Base-by-base conservation (phyloP, 1,140 invertebrate species). In the Drosophila simulans region DNA sequence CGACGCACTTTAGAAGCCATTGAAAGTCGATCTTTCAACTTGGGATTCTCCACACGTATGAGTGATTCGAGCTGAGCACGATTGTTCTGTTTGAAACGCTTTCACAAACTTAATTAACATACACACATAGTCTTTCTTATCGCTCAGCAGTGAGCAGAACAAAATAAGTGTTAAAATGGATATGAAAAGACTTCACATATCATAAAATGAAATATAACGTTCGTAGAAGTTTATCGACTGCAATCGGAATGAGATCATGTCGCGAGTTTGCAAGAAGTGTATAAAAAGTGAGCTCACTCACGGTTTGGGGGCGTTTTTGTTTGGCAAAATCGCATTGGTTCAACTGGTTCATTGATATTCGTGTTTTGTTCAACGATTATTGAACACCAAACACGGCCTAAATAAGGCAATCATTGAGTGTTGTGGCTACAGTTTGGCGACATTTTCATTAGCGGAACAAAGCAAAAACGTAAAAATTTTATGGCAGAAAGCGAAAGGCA, bases 401-500 rank as follows among this genome's bases (percentile, higher is more conserved):
- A 60, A 78, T 88, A 83, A 62, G 83, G 83, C 70, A 88, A 76
- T 71, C 68, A 70, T 13, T 39, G 8, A 39, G 3, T 70, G 1
- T 45, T 45, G 65, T 69, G 68, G 83, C 65, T 74, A 66, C 53
- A 75, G 71, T 80, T 77, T 48, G 77, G 82, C 75, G 82, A 86
- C 82, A 86, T 88, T 88, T 86, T 88, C 75, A 88, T 86, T 86
- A 86, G 80, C 60, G 65, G 25, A 70, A 49, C 43, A 56, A 70
- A 70, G 43, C 42, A 37, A 25, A 65, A 69, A 69, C 37, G 57
- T 65, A 58, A 77, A 79, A 31, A 53, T 53, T 37, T 15, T 58
- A 46, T 45, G 10, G 40, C 46, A 40, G 80, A 86, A 83, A 88
- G 79, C 83, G 83, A 76, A 85, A 88, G 82, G 79, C 65, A 55